These are phyloP conservation scores for Callitettix versicolor DNA, from an alignment of 1,140 invertebrate species.

Conservation along the genomic window DNA sequence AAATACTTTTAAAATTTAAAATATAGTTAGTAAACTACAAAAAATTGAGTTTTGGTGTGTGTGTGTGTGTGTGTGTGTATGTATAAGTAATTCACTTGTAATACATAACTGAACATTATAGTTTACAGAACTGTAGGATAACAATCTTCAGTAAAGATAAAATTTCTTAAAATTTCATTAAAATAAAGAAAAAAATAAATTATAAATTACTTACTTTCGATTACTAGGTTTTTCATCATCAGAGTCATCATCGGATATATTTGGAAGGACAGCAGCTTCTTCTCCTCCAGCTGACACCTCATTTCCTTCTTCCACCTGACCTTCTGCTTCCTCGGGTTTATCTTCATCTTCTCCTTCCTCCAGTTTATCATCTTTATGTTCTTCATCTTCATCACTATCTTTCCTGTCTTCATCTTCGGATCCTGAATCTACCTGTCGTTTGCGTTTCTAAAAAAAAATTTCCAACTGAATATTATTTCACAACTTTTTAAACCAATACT, in stretches of 20 bases:
- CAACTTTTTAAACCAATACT: neutral
- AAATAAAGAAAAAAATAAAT: too few species aligned
- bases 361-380: slow-evolving; percentile 24
- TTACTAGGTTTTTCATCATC: slow-evolving; percentile 20
- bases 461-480: neutral
- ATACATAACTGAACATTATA: too few species aligned
- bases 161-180: too few species aligned
- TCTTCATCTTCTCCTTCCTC: slow-evolving; percentile 28
- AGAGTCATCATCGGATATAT: slow-evolving; percentile 20
- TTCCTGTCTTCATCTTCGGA: slow-evolving; percentile 27
- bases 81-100: too few species aligned
- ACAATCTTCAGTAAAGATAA: too few species aligned
- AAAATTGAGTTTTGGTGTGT: too few species aligned
- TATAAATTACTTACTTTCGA: slow-evolving; percentile 2
- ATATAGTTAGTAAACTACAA: too few species aligned
- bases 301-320: slow-evolving; percentile 23
- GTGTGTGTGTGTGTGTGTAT: too few species aligned
- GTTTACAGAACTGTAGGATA: too few species aligned
- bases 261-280: slow-evolving; percentile 7
- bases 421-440: slow-evolving; percentile 17
- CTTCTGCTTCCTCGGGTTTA: slow-evolving; percentile 22
- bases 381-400: slow-evolving; percentile 16
- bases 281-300: neutral
- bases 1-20: too few species aligned
- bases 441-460: slow-evolving; percentile 9